Percentiles rank a stretch among this genome's conserved stretches.
Evolutionary conservation across 2,888 invertebrate genomes (phyloP).

Genomic region (Zootermopsis nevadensis): DNA sequence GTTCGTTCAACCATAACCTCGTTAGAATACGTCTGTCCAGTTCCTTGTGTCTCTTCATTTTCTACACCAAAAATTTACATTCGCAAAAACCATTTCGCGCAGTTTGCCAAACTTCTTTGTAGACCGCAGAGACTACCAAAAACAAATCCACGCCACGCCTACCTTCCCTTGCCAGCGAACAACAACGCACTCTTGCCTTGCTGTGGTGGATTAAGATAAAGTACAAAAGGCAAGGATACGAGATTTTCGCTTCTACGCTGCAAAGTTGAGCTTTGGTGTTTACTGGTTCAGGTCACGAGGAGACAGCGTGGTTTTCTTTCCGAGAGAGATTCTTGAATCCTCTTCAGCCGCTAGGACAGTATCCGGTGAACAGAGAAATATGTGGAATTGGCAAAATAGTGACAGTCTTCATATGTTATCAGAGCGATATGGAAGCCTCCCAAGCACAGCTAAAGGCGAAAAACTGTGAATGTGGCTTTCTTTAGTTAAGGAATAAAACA

Average conservation of each 20-base stretch:
- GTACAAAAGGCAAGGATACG: not conserved
- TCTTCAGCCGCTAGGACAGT: not conserved
- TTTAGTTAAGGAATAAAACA: not conserved
- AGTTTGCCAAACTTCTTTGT: not conserved
- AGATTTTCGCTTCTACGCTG: not conserved
- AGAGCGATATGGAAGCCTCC: not conserved
- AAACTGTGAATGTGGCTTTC: not conserved
- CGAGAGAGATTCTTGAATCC: not conserved
- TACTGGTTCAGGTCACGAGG: not conserved
- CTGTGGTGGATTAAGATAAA: not conserved
- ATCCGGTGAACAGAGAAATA: not conserved
- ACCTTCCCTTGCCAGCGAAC: not conserved
- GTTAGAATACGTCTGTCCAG: not conserved
- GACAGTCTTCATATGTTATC: constrained; percentile 12
- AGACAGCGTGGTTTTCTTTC: constrained; percentile 6
- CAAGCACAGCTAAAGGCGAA: not conserved
- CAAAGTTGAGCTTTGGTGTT: constrained; percentile 15
- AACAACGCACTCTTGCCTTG: not conserved
- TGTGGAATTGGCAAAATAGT: constrained; percentile 3
- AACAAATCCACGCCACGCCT: not conserved
- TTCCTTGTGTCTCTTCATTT: not conserved
- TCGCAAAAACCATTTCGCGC: not conserved
- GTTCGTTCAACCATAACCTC: not conserved
- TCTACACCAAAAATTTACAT: not conserved
- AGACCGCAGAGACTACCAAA: not conserved